A percentile compares a stretch with the other conserved stretches of the same genome.
These are phyloP conservation scores for Caenorhabditis sp. DNA, from an alignment of 2,888 invertebrate genomes.

Conservation along the genomic window DNA sequence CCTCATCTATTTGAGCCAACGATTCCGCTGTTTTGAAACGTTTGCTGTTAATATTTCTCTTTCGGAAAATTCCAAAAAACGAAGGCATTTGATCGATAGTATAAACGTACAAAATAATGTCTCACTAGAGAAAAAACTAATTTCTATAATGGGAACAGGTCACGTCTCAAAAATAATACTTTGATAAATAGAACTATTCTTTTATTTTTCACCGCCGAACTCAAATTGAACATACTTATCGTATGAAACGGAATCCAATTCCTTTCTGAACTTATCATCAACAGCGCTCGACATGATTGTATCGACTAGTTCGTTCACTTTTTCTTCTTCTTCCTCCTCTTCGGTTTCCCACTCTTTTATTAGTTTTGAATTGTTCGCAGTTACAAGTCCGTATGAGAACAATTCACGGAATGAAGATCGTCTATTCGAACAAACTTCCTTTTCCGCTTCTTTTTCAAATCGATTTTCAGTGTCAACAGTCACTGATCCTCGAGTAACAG, in stretches of 20 bases:
- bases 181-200: too few species aligned
- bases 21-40: slow-evolving; percentile 11
- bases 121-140: neutral
- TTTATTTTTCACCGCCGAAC: too few species aligned
- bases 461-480: neutral
- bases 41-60: neutral
- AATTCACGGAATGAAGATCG: slow-evolving; percentile 30
- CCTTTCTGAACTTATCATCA: slow-evolving; percentile 38
- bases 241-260: slow-evolving; percentile 40
- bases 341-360: slow-evolving; percentile 22
- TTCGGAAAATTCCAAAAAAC: neutral
- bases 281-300: slow-evolving; percentile 3
- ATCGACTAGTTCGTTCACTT: neutral
- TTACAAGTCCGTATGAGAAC: slow-evolving; percentile 14
- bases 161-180: too few species aligned
- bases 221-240: slow-evolving; percentile 42
- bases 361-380: slow-evolving; percentile 9
- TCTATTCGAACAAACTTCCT: neutral
- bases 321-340: slow-evolving; percentile 22
- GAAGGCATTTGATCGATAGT: neutral
- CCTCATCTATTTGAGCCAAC: slow-evolving; percentile 15
- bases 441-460: slow-evolving; percentile 7
- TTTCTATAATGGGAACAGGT: too few species aligned
- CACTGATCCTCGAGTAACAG: neutral
- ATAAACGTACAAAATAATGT: neutral